Evolutionary conservation across 2,888 invertebrate species (phyloP).

Genomic region (Griposia aprilina): DNA sequence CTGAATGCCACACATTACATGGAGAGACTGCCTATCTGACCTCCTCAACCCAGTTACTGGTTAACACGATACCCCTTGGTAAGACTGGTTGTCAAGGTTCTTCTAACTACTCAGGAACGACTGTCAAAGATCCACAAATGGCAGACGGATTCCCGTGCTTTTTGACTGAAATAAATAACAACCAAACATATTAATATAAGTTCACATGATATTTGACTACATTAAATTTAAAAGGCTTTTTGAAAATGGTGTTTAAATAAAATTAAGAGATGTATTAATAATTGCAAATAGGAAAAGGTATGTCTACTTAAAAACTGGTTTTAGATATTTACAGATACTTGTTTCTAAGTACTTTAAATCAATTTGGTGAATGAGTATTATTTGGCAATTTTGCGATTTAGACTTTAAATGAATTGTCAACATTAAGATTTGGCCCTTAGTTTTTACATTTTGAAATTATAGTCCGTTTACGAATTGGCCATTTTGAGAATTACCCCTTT

Average conservation of each 20-base stretch:
- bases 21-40: background rate
- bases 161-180: background rate
- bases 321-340: conserved; percentile 2
- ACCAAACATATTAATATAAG: background rate
- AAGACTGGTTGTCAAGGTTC: background rate
- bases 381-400: no score
- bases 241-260: background rate
- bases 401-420: no score
- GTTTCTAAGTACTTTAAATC: no score
- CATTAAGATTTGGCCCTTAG: no score
- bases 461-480: no score
- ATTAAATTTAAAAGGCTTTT: conserved; percentile 1
- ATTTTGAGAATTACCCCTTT: background rate
- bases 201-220: background rate
- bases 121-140: background rate
- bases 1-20: background rate
- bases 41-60: background rate
- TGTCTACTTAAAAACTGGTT: conserved; percentile 33
- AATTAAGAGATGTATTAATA: conserved; percentile 40
- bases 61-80: background rate
- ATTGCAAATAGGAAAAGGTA: conserved; percentile 31
- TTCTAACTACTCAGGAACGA: background rate
- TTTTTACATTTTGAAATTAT: no score
- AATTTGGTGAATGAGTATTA: no score
- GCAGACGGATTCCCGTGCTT: background rate